These are phyloP conservation scores for Hestina assimilis DNA, from an alignment of 1,140 invertebrate genomes.

Conservation along the genomic window DNA sequence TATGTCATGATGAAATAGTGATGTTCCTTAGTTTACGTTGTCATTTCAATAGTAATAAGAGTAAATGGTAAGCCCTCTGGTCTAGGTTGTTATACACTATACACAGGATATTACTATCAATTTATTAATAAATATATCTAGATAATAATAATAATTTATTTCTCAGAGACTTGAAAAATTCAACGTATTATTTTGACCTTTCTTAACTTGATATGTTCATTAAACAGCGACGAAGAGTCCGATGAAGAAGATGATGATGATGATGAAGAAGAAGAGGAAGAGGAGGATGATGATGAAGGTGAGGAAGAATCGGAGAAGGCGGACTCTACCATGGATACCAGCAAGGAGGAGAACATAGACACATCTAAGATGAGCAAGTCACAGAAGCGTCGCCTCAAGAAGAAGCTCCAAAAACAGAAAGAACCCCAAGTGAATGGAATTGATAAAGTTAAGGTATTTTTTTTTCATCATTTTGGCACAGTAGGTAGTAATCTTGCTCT, in stretches of 20 bases:
- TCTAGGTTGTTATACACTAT: no score
- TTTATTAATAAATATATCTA: no score
- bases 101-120: no score
- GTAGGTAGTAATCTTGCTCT: no score
- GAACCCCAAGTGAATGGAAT: constrained; percentile 64
- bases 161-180: no score
- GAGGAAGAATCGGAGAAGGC: constrained; percentile 69
- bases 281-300: constrained; percentile 65
- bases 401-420: constrained; percentile 56
- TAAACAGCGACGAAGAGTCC: constrained; percentile 42
- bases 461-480: constrained; percentile 6
- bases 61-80: no score
- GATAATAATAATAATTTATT: no score
- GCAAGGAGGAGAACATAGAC: constrained; percentile 55
- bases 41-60: no score
- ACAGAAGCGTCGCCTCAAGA: constrained; percentile 51
- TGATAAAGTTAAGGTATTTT: constrained; percentile 55
- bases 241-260: constrained; percentile 46
- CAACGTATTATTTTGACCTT: not conserved
- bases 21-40: no score
- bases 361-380: constrained; percentile 56
- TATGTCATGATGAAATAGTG: no score
- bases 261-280: constrained; percentile 69
- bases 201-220: no score
- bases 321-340: constrained; percentile 55